Evolutionary conservation across 1,140 invertebrate species (phyloP).

Genomic region (Danaus plexippus): DNA sequence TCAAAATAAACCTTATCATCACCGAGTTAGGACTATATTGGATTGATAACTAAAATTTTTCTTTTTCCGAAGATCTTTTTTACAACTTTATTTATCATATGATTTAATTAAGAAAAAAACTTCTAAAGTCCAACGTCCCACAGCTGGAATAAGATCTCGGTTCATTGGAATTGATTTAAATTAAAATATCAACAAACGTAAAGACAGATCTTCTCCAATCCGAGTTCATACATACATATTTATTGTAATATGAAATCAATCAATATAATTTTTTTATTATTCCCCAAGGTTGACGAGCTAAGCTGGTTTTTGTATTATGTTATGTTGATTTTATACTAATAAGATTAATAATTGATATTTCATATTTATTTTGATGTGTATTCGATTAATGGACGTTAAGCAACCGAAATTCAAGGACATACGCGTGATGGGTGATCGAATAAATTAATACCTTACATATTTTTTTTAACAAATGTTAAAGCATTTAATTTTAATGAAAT

Average conservation of each 20-base stretch:
- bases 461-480: too few relatives aligned
- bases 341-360: too few relatives aligned
- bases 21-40: constrained; percentile 9
- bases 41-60: constrained; percentile 19
- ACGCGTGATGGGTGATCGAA: too few relatives aligned
- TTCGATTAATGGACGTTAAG: too few relatives aligned
- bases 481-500: too few relatives aligned
- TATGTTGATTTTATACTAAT: background rate
- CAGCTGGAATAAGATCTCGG: too few relatives aligned
- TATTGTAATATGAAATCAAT: constrained; percentile 28
- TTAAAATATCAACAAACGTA: constrained; percentile 62
- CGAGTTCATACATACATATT: constrained; percentile 38
- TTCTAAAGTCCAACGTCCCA: too few relatives aligned
- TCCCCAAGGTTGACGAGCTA: constrained; percentile 17
- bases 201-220: constrained; percentile 31
- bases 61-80: constrained; percentile 41
- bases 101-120: constrained; percentile 11
- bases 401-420: too few relatives aligned
- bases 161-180: constrained; percentile 57
- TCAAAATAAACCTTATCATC: constrained; percentile 26
- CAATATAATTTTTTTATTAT: constrained; percentile 20
- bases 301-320: constrained; percentile 12
- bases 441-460: too few relatives aligned
- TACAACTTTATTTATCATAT: constrained; percentile 58
- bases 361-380: too few relatives aligned